These are phyloP conservation scores for Trypoxylus dichotomus DNA, from an alignment of 1,140 invertebrate species.

Conservation along the genomic window DNA sequence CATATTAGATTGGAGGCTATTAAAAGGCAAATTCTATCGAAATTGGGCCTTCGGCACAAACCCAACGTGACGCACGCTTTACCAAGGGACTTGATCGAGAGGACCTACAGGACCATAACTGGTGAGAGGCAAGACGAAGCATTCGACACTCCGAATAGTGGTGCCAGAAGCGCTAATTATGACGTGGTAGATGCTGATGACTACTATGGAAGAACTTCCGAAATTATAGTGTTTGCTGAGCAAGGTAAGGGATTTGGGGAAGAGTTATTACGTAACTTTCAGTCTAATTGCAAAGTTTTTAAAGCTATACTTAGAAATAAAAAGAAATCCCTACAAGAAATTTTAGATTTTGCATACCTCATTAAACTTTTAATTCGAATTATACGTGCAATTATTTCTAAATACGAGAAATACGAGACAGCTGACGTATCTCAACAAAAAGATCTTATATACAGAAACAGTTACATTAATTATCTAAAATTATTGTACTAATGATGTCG, in stretches of 20 bases:
- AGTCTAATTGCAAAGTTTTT: no score
- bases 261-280: background rate
- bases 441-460: no score
- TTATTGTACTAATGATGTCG: no score
- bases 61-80: conserved; percentile 71
- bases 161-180: conserved; percentile 43
- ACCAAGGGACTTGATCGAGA: conserved; percentile 69
- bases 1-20: conserved; percentile 71
- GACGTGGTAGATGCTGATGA: conserved; percentile 64
- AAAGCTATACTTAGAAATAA: no score
- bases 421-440: no score
- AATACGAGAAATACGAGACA: no score
- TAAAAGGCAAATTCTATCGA: conserved; percentile 74
- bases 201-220: conserved; percentile 76
- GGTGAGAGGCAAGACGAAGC: conserved; percentile 40
- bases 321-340: no score
- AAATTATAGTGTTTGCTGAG: conserved; percentile 81
- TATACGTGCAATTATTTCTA: no score
- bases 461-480: no score
- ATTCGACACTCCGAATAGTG: conserved; percentile 27
- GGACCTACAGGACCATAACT: conserved; percentile 65
- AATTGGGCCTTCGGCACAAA: conserved; percentile 67
- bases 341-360: no score
- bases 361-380: no score
- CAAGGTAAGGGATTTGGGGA: conserved; percentile 63